Evolutionary conservation across 2,797 vertebrate species (phyloP).

Genomic region (Buphagus erythrorhynchus): DNA sequence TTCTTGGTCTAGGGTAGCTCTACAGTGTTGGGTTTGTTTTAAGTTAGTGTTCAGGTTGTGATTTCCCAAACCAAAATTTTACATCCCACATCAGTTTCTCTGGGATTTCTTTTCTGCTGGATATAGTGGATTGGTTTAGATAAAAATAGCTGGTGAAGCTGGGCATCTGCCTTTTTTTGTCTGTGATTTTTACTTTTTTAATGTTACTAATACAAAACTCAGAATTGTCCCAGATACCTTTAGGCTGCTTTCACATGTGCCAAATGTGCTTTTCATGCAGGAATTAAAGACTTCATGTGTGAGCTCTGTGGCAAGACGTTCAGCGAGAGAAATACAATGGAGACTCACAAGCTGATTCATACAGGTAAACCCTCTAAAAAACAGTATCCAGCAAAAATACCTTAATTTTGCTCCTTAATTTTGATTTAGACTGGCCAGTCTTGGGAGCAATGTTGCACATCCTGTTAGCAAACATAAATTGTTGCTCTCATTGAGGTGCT

Average conservation of each 20-base stretch:
- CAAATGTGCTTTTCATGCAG: conserved; percentile 71
- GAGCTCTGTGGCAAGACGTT: conserved; percentile 98
- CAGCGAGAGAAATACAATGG: conserved; percentile 95
- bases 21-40: neutral
- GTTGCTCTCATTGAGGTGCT: neutral
- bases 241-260: neutral
- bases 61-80: neutral
- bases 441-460: neutral
- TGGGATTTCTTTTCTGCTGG: neutral
- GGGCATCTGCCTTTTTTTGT: neutral
- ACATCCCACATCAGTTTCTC: neutral
- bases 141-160: neutral
- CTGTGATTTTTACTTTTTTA: neutral
- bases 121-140: neutral
- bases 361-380: conserved; percentile 79
- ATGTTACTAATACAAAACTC: neutral
- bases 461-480: neutral
- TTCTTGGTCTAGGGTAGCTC: neutral
- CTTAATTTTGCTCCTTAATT: neutral
- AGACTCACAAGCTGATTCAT: conserved; percentile 95
- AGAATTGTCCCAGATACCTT: neutral
- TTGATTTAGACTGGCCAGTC: neutral
- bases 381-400: neutral
- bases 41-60: neutral
- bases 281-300: conserved; percentile 99